A percentile compares a stretch with the other conserved stretches of the same genome.
These are phyloP conservation scores for Aurelia sp. DNA, from an alignment of 30 jellyfish, hydroid and myxozoan species.

Conservation along the genomic window DNA sequence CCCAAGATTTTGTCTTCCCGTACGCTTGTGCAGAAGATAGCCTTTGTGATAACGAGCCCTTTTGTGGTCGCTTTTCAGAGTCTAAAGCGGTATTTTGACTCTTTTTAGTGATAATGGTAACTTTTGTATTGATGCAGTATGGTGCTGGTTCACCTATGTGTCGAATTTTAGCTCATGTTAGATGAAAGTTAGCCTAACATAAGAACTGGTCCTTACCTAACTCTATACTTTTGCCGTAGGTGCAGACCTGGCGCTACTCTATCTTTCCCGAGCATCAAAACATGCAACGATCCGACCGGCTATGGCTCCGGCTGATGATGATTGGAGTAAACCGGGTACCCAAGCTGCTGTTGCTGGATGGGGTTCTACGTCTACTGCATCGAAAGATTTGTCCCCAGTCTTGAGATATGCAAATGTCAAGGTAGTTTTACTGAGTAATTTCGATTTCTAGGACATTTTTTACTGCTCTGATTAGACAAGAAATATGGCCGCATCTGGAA, in stretches of 20 bases:
- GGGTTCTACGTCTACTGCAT: conserved; percentile 96
- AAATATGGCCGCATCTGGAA: too few species aligned
- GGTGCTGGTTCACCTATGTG: too few species aligned
- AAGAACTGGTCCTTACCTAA: too few species aligned
- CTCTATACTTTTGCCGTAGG: conserved; percentile 22
- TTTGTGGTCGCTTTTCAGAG: too few species aligned
- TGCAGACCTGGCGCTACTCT: conserved; percentile 90
- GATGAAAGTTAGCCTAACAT: too few species aligned
- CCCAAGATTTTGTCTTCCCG: too few species aligned
- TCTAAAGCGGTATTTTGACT: too few species aligned
- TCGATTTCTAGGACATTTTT: not conserved
- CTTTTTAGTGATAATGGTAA: too few species aligned
- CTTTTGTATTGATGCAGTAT: too few species aligned
- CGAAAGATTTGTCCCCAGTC: conserved; percentile 82
- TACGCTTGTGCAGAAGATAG: too few species aligned
- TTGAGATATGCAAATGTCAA: conserved; percentile 80
- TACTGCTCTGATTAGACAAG: not conserved
- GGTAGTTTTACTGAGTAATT: conserved; percentile 11
- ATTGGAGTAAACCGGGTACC: conserved; percentile 70
- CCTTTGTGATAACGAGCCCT: too few species aligned
- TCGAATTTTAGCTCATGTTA: too few species aligned
- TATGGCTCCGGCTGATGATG: conserved; percentile 91
- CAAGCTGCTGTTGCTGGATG: conserved; percentile 97
- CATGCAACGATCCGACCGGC: conserved; percentile 94
- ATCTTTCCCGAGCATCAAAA: conserved; percentile 84